Evolutionary conservation across 2,888 invertebrate species (phyloP), one percentile per base, ranked within the genome.

Genomic region (Petrolisthes cinctipes): DNA sequence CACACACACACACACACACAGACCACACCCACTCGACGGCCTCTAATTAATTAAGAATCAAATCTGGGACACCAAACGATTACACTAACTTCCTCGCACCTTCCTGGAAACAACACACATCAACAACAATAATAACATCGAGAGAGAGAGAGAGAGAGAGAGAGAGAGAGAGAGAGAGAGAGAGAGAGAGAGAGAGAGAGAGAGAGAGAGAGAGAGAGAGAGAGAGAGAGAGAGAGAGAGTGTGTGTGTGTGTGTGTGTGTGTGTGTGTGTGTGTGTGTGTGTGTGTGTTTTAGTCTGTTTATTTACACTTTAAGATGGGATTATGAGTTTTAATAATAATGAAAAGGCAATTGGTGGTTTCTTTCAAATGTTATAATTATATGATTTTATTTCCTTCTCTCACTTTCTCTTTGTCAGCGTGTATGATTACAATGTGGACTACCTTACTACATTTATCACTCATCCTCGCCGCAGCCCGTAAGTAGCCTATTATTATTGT

Each of bases 1-100:
- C 75, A 75, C 75, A 75, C 75, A 75, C 75, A 75, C 75, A 75
- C 75, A 75, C 75, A 75, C 75, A 75, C 75, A 20, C 37, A n/a
- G 4, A n/a, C 20, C n/a, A n/a, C 23, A 23, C 7, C 20, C 11
- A 4, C 23, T 23, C 75, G 51, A 51, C 78, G 23, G 7, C 78
- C 6, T 54, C 9, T 54, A 4, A 54, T 54, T 11, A 37, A 76
- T 37, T 76, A 5, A 37, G 5, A 76, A 76, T 37, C 4, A 66
- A 14, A 71, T 20, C 71, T 20, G 23, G 6, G 23, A 14, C 11
- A 71, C 5, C 37, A 37, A 68, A 68, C 1, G 23, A 0, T 5
- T 11, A 23, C 23, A 75, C 23, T 0, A 75, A 75, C 6, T 51
- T 51, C 37, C 37, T 51, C 37, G 2, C 11, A 37, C 73, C 5